Evolutionary conservation across 2,113 vertebrate species (phyloP).

Genomic region (Lepus americanus): DNA sequence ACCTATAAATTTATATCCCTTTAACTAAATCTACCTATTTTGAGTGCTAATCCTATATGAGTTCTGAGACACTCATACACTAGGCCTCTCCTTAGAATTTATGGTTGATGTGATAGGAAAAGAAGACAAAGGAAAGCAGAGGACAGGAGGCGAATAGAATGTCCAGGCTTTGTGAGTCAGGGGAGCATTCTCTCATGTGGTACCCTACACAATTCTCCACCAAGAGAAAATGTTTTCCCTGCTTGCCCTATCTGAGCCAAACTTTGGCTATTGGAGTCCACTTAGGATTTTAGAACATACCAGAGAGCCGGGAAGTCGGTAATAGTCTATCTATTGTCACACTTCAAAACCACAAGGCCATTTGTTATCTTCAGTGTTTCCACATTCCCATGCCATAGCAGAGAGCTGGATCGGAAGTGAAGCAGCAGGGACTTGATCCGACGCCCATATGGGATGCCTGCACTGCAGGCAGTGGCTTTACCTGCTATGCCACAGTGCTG

Average conservation of each 20-base stretch:
- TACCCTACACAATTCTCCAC: neutral
- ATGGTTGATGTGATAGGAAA: neutral
- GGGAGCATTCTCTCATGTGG: neutral
- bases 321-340: neutral
- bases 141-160: neutral
- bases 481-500: too few relatives aligned
- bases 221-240: neutral
- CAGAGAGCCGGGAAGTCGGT: neutral
- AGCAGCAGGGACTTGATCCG: too few relatives aligned
- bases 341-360: neutral
- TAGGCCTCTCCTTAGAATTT: neutral
- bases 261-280: too few relatives aligned
- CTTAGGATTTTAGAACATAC: neutral
- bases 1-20: neutral
- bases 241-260: neutral
- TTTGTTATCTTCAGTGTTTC: neutral
- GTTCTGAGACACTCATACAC: neutral
- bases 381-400: neutral
- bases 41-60: neutral
- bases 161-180: neutral
- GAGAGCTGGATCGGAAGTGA: too few relatives aligned
- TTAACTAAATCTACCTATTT: neutral
- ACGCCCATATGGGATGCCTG: too few relatives aligned
- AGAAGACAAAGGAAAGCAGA: neutral
- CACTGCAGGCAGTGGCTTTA: too few relatives aligned